Evolutionary conservation across 1,140 invertebrate genomes (phyloP), one percentile per base, ranked within the genome.

Genomic region (Schmidtea mediterranea): DNA sequence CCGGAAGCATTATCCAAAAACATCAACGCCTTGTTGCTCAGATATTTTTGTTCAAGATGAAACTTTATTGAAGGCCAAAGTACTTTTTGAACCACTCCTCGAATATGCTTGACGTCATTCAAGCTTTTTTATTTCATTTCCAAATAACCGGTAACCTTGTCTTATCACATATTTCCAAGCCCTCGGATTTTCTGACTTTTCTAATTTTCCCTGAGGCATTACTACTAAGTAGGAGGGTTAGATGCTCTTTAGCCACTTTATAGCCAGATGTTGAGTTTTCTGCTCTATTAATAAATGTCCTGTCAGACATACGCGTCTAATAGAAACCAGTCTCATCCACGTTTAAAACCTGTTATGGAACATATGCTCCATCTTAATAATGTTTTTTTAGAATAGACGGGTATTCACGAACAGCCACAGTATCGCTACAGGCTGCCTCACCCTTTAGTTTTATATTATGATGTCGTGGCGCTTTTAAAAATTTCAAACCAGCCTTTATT

Each of bases 251-350:
- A 16, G 48, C 36, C 37, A 50, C 43, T 23, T 55, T 58, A 16
- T 48, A 51, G 16, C 54, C 54, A 24, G 50, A 49, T 22, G 37
- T 19, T 41, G 21, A 23, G 16, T 46, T 23, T 46, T 58, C 53
- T n/a, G 55, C 52, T 22, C 22, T 37, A 1, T 41, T 26, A 15
- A 55, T 49, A 36, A 47, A 57, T 13, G 56, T 55, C 41, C 53
- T 24, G 2, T 36, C 23, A 19, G 52, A 52, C 49, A 56, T 50
- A 43, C 43, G 53, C 38, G 56, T 58, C 55, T 52, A 56, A 41
- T 53, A 56, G 1, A 57, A 49, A 5, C 53, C 50, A 32, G 52
- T 57, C 47, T 57, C 55, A 48, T 56, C 53, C 13, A 51, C 23
- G 39, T 57, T 58, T 36, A 56, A 55, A 2, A 56, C 37, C 40